Base-by-base conservation (phyloP, 92 coral and sea anemone species). In the Umimayanthus kanabou region DNA sequence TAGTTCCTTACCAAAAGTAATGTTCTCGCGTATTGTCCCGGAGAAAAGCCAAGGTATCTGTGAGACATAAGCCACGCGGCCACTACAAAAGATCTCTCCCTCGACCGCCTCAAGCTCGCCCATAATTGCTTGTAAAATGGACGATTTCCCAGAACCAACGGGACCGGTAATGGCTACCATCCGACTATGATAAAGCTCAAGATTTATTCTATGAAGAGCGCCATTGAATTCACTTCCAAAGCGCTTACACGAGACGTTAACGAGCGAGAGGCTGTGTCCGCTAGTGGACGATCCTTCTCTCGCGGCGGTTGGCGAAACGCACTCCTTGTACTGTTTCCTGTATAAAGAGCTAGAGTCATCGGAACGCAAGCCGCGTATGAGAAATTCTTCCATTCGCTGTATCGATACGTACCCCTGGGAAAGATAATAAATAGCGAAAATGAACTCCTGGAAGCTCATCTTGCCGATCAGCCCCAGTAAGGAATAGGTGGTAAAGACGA, bases 41-140 rank as follows among this genome's bases (percentile, higher is more conserved):
- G 80, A 76, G 47, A 76, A 76, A n/a, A 76, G 57, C 80, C 80
- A 76, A 4, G 80, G 80, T 76, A 76, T 40, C 80, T 76, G 80
- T 3, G 80, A 76, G 43, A 76, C 50, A 47, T 47, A 47, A 47
- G 50, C 50, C 50, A 47, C 6, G 50, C 50, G 50, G 50, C 50
- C 50, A 39, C 80, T 76, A 14, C 80, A 39, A 76, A 23, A 4
- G 47, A 11, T 76, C 39, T 42, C 53, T 28, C 50, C 50, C 50
- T 47, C 50, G 11, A 47, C 50, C 50, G 9, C 10, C 50, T 47
- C 50, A 9, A 47, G 80, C 57, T 76, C 80, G 1, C 80, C 80
- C 80, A 76, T 76, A 76, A 76, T 76, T 23, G 80, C 80, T 18
- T 76, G 80, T 23, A 76, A 39, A 39, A 76, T 29, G 53, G 80